Evolutionary conservation across 2,113 vertebrate species (phyloP).

Genomic region (Corythornis vintsioides): DNA sequence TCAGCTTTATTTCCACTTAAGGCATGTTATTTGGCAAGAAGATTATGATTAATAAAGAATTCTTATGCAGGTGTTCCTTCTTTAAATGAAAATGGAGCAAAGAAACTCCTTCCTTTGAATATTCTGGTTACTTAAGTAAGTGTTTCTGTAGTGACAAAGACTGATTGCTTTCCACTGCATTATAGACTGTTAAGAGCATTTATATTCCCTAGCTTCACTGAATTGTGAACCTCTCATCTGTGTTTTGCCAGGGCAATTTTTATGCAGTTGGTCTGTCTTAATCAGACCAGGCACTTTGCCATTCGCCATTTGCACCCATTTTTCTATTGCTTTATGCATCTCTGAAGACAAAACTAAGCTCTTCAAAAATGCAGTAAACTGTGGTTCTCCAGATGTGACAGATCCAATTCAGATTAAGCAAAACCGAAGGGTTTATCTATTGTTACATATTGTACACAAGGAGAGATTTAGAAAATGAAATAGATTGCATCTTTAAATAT

Average conservation of each 20-base stretch:
- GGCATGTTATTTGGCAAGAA: neutral
- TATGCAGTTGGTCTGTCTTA: slow-evolving; percentile 9
- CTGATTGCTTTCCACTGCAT: neutral
- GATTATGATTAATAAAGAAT: neutral
- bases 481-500: neutral
- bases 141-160: neutral
- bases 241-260: slow-evolving; percentile 28
- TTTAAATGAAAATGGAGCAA: neutral
- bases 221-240: neutral
- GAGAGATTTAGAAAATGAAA: neutral
- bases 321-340: neutral
- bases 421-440: neutral
- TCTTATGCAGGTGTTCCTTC: neutral
- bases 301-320: neutral
- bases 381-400: neutral
- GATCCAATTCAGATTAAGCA: neutral
- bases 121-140: neutral
- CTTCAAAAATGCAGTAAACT: neutral
- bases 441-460: neutral
- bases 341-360: slow-evolving; percentile 1
- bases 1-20: neutral
- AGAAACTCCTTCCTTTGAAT: neutral
- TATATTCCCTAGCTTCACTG: neutral
- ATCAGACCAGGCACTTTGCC: slow-evolving; percentile 39
- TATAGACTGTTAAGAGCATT: neutral